Percentiles rank a stretch among this genome's conserved stretches.
Evolutionary conservation across 2,797 vertebrate genomes (phyloP).

Genomic region (Microctenopoma lineatum): DNA sequence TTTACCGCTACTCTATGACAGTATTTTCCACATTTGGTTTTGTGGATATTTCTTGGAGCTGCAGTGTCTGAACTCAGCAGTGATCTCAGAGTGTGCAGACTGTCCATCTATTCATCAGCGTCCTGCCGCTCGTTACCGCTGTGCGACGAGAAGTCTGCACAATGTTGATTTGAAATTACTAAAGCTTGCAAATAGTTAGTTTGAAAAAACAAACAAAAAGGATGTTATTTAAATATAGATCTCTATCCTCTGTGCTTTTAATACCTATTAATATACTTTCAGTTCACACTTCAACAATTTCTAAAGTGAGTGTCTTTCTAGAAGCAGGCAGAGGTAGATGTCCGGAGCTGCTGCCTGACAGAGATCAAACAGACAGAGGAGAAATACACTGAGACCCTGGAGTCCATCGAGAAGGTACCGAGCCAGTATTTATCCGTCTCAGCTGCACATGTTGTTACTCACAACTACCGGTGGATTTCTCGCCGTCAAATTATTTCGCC

Average conservation of each 20-base stretch:
- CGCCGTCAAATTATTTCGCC: neutral
- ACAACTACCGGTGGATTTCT: neutral
- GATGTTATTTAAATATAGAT: neutral
- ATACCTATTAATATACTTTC: neutral
- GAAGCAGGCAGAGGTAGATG: slow-evolving; percentile 90
- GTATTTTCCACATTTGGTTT: neutral
- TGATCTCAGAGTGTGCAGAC: neutral
- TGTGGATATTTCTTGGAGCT: neutral
- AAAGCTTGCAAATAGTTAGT: neutral
- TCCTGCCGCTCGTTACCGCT: slow-evolving; percentile 3
- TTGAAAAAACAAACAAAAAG: too few species aligned
- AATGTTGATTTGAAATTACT: neutral
- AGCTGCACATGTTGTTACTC: neutral
- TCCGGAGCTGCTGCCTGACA: slow-evolving; percentile 90
- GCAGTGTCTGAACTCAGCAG: neutral
- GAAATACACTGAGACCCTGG: slow-evolving; percentile 91
- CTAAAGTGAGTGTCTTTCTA: slow-evolving; percentile 63
- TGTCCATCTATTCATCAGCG: neutral
- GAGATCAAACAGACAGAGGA: slow-evolving; percentile 98
- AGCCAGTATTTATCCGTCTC: neutral
- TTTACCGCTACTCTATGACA: too few species aligned
- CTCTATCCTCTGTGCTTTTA: too few species aligned
- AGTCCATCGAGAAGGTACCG: slow-evolving; percentile 89
- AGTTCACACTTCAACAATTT: neutral
- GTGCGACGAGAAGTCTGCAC: neutral